Evolutionary conservation across 1,140 invertebrate species (phyloP).

Genomic region (Antheraea pernyi): DNA sequence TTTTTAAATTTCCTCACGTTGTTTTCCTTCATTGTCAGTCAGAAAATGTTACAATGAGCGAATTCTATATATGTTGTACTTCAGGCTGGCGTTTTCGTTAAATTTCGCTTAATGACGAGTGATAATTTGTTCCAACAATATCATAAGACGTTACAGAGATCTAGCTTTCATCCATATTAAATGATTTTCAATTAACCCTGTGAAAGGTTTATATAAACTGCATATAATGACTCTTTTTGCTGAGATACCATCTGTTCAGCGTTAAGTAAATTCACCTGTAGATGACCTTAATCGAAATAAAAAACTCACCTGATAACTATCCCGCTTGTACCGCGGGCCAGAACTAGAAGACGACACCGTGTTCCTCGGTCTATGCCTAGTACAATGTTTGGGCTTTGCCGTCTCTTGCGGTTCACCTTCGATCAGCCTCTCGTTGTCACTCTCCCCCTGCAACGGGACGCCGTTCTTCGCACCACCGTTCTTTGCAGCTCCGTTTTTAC

Average conservation of each 20-base stretch:
- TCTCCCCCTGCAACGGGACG: conserved; percentile 52
- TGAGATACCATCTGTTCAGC: no score
- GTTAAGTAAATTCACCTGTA: no score
- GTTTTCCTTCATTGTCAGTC: not conserved
- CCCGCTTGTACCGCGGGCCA: conserved; percentile 73
- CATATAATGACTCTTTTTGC: no score
- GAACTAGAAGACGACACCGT: conserved; percentile 64
- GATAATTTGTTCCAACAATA: no score
- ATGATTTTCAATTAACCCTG: no score
- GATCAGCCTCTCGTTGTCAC: conserved; percentile 68
- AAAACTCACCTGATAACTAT: conserved; percentile 73
- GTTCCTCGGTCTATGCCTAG: conserved; percentile 55
- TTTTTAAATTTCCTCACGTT: no score
- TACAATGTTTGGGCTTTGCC: conserved; percentile 60
- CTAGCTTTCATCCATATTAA: no score
- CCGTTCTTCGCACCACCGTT: conserved; percentile 50
- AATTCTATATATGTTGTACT: no score
- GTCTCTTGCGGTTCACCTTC: conserved; percentile 50
- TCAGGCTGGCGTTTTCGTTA: no score
- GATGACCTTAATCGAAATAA: not conserved
- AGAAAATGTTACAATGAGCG: not conserved
- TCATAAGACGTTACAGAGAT: no score
- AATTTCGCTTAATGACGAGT: no score
- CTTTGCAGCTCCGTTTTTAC: conserved; percentile 59
- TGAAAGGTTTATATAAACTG: no score